Evolutionary conservation across 2,113 vertebrate genomes (phyloP).

Genomic region (Poeciliopsis turrubarensis): DNA sequence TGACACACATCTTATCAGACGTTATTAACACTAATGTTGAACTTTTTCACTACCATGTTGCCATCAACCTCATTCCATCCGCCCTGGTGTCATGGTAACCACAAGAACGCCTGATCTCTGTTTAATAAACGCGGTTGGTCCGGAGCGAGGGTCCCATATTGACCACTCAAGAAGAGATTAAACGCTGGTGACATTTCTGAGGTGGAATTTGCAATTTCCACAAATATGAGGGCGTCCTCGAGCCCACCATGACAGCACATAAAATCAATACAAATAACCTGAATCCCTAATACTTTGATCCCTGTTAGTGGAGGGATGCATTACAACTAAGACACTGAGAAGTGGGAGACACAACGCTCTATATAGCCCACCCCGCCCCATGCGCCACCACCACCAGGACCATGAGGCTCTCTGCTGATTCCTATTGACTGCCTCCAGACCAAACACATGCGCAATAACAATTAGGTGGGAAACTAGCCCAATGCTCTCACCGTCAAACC

Average conservation of each 20-base stretch:
- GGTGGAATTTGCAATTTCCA: conserved; percentile 97
- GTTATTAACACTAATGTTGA: conserved; percentile 69
- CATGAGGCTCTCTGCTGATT: conserved; percentile 77
- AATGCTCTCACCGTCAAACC: conserved; percentile 69
- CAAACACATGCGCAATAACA: conserved; percentile 84
- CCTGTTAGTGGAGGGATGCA: conserved; percentile 90
- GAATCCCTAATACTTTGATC: conserved; percentile 99
- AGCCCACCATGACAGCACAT: conserved; percentile 89
- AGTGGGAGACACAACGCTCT: conserved; percentile 76
- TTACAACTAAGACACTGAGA: conserved; percentile 86
- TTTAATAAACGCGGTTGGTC: conserved; percentile 83
- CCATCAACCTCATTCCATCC: conserved; percentile 28
- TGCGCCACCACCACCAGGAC: conserved; percentile 13
- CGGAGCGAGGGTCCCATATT: conserved; percentile 83
- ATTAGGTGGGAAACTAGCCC: conserved; percentile 81
- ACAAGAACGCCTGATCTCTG: conserved; percentile 72
- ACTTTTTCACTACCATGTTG: conserved; percentile 65
- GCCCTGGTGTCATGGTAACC: conserved; percentile 76
- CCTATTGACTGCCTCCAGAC: conserved; percentile 86
- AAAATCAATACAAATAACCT: conserved; percentile 99
- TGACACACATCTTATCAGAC: conserved; percentile 53
- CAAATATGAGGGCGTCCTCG: conserved; percentile 93
- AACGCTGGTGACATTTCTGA: conserved; percentile 97
- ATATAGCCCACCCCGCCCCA: conserved; percentile 28
- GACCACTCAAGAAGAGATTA: conserved; percentile 92